A percentile compares a stretch with the other conserved stretches of the same genome.
These are phyloP conservation scores for Apamea monoglypha DNA, from an alignment of 2,888 invertebrate genomes.

Conservation along the genomic window DNA sequence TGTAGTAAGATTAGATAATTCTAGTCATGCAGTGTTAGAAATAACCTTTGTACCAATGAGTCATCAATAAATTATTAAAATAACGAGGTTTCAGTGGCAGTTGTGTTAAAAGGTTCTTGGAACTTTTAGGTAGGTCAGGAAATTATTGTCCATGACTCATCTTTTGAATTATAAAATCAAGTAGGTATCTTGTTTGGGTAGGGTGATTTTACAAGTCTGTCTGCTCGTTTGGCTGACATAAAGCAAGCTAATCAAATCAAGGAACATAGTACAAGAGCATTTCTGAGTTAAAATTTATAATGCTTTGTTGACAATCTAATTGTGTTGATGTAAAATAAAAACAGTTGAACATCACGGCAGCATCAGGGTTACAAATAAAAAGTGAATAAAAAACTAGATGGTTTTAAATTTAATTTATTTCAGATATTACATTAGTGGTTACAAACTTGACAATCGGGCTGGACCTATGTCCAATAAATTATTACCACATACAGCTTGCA, in stretches of 20 bases:
- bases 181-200: neutral
- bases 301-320: too few species aligned
- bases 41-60: constrained; percentile 21
- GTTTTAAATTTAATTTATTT: constrained; percentile 66
- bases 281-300: neutral
- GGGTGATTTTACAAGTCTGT: neutral
- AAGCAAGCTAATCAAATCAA: neutral
- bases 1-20: constrained; percentile 19
- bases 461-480: constrained; percentile 84
- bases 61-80: neutral
- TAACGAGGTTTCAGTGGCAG: neutral
- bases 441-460: constrained; percentile 78
- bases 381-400: constrained; percentile 22
- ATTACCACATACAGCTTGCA: constrained; percentile 80
- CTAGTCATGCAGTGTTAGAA: neutral
- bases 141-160: neutral
- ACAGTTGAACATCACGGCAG: neutral
- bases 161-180: neutral
- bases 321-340: neutral
- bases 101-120: neutral
- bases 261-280: neutral
- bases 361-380: neutral
- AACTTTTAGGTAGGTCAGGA: constrained; percentile 8
- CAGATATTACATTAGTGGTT: constrained; percentile 77
- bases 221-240: neutral